These are phyloP conservation scores for Drosophila hydei DNA, from an alignment of 1,140 invertebrate species.

Conservation along the genomic window DNA sequence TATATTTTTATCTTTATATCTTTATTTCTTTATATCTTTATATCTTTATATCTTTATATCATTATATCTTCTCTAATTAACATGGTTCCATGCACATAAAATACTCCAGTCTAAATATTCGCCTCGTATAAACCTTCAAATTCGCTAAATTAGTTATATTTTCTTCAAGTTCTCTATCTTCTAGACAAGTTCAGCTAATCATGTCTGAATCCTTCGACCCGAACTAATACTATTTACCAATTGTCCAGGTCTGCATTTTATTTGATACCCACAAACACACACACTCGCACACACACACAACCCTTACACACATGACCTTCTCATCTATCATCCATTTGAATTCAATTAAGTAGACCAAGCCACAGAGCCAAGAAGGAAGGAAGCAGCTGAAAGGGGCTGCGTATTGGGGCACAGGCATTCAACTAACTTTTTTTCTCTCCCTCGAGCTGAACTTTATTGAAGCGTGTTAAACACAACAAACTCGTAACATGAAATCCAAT, in stretches of 20 bases:
- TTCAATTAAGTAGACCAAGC: constrained; percentile 63
- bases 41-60: too few species aligned
- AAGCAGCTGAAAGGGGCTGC: constrained; percentile 19
- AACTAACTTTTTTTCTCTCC: not conserved
- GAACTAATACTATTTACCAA: constrained; percentile 3
- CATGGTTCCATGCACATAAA: too few species aligned
- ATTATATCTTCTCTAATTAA: too few species aligned
- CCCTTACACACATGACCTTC: constrained; percentile 8
- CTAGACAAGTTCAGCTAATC: not conserved
- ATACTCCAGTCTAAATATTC: too few species aligned
- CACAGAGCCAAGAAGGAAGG: constrained; percentile 1
- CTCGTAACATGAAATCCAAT: constrained; percentile 68
- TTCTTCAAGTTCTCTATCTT: not conserved
- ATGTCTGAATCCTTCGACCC: constrained; percentile 5
- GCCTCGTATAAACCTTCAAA: too few species aligned
- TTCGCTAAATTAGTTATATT: not conserved
- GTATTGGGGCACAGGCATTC: constrained; percentile 26
- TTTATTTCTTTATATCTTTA: too few species aligned
- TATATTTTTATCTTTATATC: too few species aligned
- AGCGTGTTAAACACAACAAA: constrained; percentile 75
- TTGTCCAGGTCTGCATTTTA: constrained; percentile 29
- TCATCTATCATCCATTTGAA: constrained; percentile 52
- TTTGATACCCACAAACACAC: constrained; percentile 7
- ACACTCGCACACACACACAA: constrained; percentile 10
- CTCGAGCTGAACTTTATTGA: constrained; percentile 53